These are phyloP conservation scores for Dasypus novemcinctus DNA, from an alignment of 2,113 vertebrate species.

Conservation along the genomic window DNA sequence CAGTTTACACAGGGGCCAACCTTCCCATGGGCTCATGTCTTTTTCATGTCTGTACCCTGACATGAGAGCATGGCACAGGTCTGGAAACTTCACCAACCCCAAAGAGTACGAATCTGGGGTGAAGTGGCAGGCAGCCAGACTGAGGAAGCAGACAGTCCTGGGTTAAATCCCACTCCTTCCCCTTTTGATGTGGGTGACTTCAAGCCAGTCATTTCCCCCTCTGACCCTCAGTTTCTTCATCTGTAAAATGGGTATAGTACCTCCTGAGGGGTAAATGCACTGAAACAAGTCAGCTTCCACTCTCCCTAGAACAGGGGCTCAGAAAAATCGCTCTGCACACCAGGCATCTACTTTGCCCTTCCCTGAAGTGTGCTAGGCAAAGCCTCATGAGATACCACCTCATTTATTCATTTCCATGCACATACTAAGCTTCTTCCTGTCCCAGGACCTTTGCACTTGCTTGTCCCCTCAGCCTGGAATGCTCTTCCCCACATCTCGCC, in stretches of 20 bases:
- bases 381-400: not conserved
- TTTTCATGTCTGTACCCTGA: not conserved
- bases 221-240: not conserved
- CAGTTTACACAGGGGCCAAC: fast-evolving
- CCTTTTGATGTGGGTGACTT: not conserved
- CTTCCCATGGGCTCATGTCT: not conserved
- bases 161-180: not conserved
- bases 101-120: not conserved
- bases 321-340: not conserved
- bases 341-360: not conserved
- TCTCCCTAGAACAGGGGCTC: not conserved
- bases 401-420: not conserved
- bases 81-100: not conserved
- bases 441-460: not conserved
- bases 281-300: not conserved
- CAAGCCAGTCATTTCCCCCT: not conserved
- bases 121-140: not conserved
- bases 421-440: not conserved
- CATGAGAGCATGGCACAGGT: not conserved
- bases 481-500: not conserved
- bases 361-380: not conserved
- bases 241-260: not conserved
- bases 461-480: not conserved
- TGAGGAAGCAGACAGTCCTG: not conserved
- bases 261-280: not conserved